phyloP scores from a whole-genome alignment of 2,113 vertebrate genomes.

The Tonatia bakeri region DNA sequence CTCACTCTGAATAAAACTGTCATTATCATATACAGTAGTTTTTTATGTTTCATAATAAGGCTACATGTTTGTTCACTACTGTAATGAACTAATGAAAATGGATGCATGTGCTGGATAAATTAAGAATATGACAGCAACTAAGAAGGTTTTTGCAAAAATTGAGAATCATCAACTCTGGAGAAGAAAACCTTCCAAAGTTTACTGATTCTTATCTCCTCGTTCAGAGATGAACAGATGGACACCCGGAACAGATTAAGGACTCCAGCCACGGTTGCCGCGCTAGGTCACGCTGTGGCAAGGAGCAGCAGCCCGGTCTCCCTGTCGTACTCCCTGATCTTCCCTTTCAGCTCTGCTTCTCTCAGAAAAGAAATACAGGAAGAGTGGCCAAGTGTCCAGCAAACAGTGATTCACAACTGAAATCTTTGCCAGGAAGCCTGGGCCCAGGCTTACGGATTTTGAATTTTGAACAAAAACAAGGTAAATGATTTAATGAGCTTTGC shows the following conservation, averaged over 20 bases:
- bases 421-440: neutral
- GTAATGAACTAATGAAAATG: conserved; percentile 36
- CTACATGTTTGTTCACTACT: conserved; percentile 27
- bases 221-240: neutral
- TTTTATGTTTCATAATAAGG: conserved; percentile 3
- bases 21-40: neutral
- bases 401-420: neutral
- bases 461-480: neutral
- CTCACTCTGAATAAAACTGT: conserved; percentile 46
- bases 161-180: neutral
- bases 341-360: neutral
- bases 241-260: neutral
- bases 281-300: neutral
- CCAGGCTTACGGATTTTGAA: neutral
- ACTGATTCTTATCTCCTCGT: neutral
- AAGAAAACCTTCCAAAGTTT: neutral
- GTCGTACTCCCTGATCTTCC: neutral
- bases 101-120: neutral
- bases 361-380: neutral
- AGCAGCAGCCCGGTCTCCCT: neutral
- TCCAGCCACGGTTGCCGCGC: neutral
- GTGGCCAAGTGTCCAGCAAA: neutral
- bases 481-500: neutral
- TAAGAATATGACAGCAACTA: neutral
- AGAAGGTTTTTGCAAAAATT: neutral